phyloP scores from a whole-genome alignment of 2,888 invertebrate genomes.

The Polydrusus tereticollis region DNA sequence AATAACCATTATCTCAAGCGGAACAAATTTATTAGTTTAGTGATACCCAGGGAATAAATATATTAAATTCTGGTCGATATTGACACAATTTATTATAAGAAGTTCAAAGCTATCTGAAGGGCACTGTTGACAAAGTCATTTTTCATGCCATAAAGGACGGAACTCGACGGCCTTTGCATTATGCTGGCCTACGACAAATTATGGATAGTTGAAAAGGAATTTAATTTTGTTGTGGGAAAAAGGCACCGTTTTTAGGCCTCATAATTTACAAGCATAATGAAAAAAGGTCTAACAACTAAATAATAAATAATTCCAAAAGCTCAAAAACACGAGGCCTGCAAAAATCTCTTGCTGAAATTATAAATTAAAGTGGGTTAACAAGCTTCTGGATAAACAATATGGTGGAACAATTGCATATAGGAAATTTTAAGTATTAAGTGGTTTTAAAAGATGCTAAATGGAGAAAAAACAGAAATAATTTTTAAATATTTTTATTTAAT shows the following conservation, averaged over 20 bases:
- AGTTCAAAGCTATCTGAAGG: slow-evolving; percentile 37
- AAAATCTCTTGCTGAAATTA: too few species aligned
- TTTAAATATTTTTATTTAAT: too few species aligned
- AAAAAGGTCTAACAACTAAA: background rate
- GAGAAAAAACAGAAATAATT: too few species aligned
- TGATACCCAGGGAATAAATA: slow-evolving; percentile 30
- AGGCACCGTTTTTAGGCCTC: background rate
- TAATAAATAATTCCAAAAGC: too few species aligned
- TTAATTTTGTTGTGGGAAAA: background rate
- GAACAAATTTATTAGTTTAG: slow-evolving; percentile 17
- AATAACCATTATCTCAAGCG: background rate
- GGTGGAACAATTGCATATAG: too few species aligned
- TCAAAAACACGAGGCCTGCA: too few species aligned
- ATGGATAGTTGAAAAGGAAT: slow-evolving; percentile 7
- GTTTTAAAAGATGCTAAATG: too few species aligned
- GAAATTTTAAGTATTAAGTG: too few species aligned
- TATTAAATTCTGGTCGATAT: slow-evolving; percentile 29
- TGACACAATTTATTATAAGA: slow-evolving; percentile 42
- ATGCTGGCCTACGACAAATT: slow-evolving; percentile 27
- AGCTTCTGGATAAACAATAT: too few species aligned
- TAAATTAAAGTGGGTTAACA: too few species aligned
- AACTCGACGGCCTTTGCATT: slow-evolving; percentile 20
- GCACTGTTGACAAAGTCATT: slow-evolving; percentile 39
- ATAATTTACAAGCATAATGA: background rate
- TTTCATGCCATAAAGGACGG: slow-evolving; percentile 29